Evolutionary conservation across 2,113 vertebrate genomes (phyloP).

Genomic region (Corythaixoides concolor): DNA sequence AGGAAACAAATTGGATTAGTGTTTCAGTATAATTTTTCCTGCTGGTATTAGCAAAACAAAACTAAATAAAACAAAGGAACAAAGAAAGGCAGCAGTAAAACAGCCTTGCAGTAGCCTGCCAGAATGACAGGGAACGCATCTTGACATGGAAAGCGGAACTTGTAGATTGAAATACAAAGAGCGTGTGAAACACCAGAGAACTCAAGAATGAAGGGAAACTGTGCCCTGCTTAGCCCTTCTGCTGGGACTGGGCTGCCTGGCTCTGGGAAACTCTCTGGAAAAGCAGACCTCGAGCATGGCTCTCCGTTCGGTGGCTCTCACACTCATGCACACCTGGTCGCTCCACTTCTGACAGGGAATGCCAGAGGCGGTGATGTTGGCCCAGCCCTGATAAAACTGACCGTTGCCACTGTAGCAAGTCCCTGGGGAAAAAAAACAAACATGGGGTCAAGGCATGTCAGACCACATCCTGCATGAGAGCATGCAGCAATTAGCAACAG

Average conservation of each 20-base stretch:
- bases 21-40: not conserved
- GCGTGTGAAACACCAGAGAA: not conserved
- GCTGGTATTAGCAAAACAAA: not conserved
- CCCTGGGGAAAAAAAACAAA: constrained; percentile 55
- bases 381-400: constrained; percentile 82
- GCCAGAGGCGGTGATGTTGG: constrained; percentile 80
- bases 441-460: not conserved
- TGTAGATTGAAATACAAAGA: not conserved
- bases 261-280: not conserved
- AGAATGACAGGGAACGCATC: not conserved
- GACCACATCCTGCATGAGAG: not conserved
- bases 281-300: rapidly evolving
- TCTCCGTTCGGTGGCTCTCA: not conserved
- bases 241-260: not conserved
- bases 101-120: not conserved
- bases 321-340: constrained; percentile 75
- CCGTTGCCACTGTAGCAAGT: constrained; percentile 85
- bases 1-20: not conserved
- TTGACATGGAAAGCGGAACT: not conserved
- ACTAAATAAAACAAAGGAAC: not conserved
- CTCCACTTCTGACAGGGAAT: constrained; percentile 86
- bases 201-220: not conserved
- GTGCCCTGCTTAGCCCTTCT: not conserved
- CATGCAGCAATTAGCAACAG: not conserved
- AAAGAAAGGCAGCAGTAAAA: not conserved